phyloP scores from a whole-genome alignment of 2,113 vertebrate genomes.

The Amphilophus citrinellus region DNA sequence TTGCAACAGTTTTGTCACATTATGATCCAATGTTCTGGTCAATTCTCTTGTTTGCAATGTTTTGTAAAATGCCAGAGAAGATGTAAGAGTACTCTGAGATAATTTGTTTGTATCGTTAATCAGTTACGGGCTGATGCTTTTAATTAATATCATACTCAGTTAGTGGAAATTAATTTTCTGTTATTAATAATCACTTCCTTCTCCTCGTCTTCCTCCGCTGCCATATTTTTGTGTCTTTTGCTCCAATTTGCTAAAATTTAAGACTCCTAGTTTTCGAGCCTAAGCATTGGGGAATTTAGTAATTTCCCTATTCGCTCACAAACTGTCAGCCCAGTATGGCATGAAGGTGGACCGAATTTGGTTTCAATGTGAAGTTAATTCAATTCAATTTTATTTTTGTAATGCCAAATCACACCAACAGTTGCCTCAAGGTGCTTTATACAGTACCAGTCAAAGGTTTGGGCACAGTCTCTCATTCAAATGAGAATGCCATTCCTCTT shows the following conservation, averaged over 20 bases:
- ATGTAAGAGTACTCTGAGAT: slow-evolving; percentile 16
- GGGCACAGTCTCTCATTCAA: too few relatives aligned
- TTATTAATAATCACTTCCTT: slow-evolving; percentile 26
- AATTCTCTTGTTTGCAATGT: not conserved
- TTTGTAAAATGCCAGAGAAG: slow-evolving; percentile 15
- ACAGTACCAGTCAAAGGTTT: too few relatives aligned
- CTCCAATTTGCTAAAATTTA: not conserved
- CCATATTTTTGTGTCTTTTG: not conserved
- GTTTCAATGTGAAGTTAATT: too few relatives aligned
- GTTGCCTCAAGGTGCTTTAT: too few relatives aligned
- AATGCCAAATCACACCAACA: too few relatives aligned
- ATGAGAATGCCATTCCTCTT: too few relatives aligned
- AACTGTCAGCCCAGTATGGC: too few relatives aligned
- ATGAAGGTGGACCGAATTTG: too few relatives aligned
- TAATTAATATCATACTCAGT: slow-evolving; percentile 46
- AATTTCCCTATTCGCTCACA: too few relatives aligned
- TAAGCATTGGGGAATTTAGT: rapidly evolving
- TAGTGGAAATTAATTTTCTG: slow-evolving; percentile 17
- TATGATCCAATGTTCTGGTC: slow-evolving; percentile 5
- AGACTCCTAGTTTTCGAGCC: not conserved
- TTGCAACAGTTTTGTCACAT: not conserved
- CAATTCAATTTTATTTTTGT: too few relatives aligned
- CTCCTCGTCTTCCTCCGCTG: not conserved
- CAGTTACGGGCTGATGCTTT: slow-evolving; percentile 47
- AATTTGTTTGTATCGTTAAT: slow-evolving; percentile 54